Conservation (phyloP, 2,797 vertebrate species). For the Lagodon rhomboides region DNA sequence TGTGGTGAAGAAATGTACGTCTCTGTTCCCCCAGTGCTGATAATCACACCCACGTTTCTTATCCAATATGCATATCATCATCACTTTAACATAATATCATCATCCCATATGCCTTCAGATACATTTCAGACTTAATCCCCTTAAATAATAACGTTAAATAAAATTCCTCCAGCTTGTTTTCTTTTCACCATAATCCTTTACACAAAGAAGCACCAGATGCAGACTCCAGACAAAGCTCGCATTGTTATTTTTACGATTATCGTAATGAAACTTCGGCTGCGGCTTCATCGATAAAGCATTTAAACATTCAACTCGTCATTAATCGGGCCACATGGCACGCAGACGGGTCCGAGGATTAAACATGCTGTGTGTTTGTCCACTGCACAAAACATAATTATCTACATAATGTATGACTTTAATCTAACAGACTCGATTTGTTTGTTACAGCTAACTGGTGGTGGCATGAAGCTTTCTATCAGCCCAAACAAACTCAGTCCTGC, state of each 20-base stretch:
- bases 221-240: not conserved
- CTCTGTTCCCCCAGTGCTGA: not conserved
- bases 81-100: not conserved
- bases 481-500: not conserved
- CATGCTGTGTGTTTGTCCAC: not conserved
- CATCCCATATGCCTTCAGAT: not conserved
- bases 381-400: not conserved
- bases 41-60: not conserved
- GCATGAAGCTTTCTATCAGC: not conserved
- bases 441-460: not conserved
- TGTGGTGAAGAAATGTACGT: not conserved
- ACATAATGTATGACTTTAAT: not conserved
- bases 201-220: not conserved
- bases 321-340: slow-evolving; percentile 16
- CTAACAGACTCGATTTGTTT: not conserved
- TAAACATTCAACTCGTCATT: slow-evolving; percentile 23
- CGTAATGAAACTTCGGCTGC: slow-evolving; percentile 18
- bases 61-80: not conserved
- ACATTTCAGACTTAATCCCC: not conserved
- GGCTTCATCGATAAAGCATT: slow-evolving; percentile 32
- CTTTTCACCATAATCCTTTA: not conserved
- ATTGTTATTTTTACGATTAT: slow-evolving; percentile 25
- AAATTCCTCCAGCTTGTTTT: not conserved
- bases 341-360: slow-evolving; percentile 10
- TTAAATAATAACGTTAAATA: not conserved